A percentile compares a stretch with the other conserved stretches of the same genome.
phyloP scores from a whole-genome alignment of 2,888 invertebrate genomes.

The Cerceris ruficornis region DNA sequence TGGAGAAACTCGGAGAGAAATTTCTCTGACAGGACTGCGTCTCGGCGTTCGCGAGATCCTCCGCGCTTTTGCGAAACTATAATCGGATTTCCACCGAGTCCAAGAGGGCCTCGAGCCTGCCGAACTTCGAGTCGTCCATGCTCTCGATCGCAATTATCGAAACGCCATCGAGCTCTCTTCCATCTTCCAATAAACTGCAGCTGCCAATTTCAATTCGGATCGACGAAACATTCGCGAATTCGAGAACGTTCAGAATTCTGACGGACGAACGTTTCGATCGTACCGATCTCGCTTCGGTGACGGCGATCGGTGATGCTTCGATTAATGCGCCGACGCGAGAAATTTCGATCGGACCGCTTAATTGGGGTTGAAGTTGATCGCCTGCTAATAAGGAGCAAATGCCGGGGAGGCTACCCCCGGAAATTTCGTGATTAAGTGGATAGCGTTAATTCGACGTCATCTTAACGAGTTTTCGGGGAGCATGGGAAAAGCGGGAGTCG shows the following conservation, averaged over 20 bases:
- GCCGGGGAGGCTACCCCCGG: not conserved
- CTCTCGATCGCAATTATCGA: no score
- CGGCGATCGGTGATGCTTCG: not conserved
- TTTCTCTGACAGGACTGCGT: conserved; percentile 4
- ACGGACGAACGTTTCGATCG: no score
- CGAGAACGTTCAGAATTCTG: no score
- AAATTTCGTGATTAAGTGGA: conserved; percentile 29
- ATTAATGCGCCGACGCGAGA: not conserved
- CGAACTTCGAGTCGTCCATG: no score
- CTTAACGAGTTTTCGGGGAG: conserved; percentile 32
- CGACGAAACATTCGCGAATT: no score
- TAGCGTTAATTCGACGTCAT: conserved; percentile 40
- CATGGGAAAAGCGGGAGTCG: conserved; percentile 15
- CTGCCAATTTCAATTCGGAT: no score
- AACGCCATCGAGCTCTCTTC: no score
- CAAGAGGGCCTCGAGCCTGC: no score
- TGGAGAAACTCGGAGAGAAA: conserved; percentile 13
- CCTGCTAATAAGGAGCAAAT: conserved; percentile 16
- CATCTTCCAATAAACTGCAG: no score
- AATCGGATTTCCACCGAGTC: no score
- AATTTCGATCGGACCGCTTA: not conserved
- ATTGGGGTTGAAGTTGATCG: not conserved
- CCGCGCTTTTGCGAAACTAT: no score
- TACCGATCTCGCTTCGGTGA: not conserved
- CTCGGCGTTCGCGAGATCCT: no score